These are phyloP conservation scores for Wiebesia pumilae DNA, from an alignment of 1,140 invertebrate species.

Conservation along the genomic window DNA sequence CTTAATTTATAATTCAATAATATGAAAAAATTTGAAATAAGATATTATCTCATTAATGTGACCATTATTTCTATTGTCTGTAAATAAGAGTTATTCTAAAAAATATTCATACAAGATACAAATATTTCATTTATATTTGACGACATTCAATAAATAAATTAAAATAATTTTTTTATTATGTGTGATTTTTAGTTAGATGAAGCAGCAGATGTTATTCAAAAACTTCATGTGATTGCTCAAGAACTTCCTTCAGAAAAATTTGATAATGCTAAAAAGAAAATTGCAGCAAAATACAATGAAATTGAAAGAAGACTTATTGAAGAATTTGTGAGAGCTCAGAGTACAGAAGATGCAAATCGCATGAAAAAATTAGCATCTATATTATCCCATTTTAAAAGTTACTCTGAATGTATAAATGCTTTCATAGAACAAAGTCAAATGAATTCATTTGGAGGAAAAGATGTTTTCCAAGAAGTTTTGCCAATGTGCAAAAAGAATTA, in stretches of 20 bases:
- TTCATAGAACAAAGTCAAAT: conserved; percentile 98
- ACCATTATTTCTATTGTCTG: no score
- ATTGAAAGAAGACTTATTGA: conserved; percentile 95
- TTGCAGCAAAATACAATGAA: conserved; percentile 95
- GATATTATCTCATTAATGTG: no score
- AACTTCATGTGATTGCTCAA: conserved; percentile 95
- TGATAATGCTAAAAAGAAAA: conserved; percentile 92
- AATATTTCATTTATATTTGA: no score
- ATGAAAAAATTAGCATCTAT: conserved; percentile 97
- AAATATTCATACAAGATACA: not conserved
- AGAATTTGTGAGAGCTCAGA: conserved; percentile 93
- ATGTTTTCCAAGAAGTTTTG: conserved; percentile 94
- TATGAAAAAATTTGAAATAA: no score
- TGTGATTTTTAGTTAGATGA: conserved; percentile 84
- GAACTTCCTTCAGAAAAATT: conserved; percentile 92
- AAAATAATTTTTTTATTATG: conserved; percentile 44
- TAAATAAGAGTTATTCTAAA: not conserved
- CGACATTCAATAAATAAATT: not conserved
- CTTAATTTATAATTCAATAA: no score
- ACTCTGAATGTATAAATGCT: conserved; percentile 95
- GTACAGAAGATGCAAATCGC: conserved; percentile 85
- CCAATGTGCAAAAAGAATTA: conserved; percentile 93
- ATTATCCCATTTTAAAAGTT: conserved; percentile 96
- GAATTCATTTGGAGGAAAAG: conserved; percentile 84
- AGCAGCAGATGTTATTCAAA: conserved; percentile 99